Evolutionary conservation across 2,888 invertebrate species (phyloP), one percentile per base, ranked within the genome.

Genomic region (Aleiodes testaceus): DNA sequence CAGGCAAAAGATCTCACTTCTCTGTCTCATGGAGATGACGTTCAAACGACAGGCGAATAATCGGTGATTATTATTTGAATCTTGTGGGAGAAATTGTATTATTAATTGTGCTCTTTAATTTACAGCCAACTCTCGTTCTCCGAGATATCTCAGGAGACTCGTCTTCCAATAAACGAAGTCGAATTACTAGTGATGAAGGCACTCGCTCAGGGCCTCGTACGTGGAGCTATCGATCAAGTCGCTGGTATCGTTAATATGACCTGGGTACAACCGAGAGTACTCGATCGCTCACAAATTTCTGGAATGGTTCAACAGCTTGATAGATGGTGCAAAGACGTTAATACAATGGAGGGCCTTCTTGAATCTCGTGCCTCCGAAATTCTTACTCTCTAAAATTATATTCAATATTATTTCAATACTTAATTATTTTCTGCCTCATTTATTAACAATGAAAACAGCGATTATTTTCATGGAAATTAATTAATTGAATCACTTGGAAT

Each of bases 21-120:
- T 99, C 14, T 97, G 98, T 85, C 90, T 99, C 0, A 99, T 99
- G 98, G 97, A 98, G 93, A 97, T 99, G 97, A 97, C 99, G 0
- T 97, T 99, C 85, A 96, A 95, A 85, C 92, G 98, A 65, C 94
- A 97, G 0, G 95, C 97, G 0, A 95, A 95, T 64, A 93, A 96
- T 79, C 90, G 94, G 87, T 87, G 71, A 63, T 66, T 20, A 36
- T 16, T 2, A n/a, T n/a, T n/a, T n/a, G n/a, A n/a, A n/a, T n/a
- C n/a, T n/a, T 26, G 1, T 2, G 3, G 3, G 3, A 26, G 1
- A 26, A 26, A 26, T 26, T 1, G 26, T 5, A 30, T 45, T 50
- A 42, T 20, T 47, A 3, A 55, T 49, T 16, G 18, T 18, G 66
- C 61, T 55, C 49, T 18, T 72, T 36, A 36, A 36, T 42, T n/a